Evolutionary conservation across 1,140 invertebrate genomes (phyloP).

Genomic region (Bombus polaris): DNA sequence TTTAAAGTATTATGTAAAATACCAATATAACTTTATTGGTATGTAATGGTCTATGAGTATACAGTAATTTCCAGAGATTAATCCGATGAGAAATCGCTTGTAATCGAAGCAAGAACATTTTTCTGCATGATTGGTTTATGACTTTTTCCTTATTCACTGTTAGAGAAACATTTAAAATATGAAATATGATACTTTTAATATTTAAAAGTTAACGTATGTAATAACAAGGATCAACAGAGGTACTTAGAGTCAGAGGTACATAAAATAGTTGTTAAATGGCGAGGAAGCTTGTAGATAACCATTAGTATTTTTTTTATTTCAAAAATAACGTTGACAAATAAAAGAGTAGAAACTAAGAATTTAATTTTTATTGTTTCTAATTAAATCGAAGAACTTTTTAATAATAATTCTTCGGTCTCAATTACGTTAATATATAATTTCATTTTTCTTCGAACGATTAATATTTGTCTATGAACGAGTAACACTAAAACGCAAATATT

Average conservation of each 20-base stretch:
- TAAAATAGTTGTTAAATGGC: neutral
- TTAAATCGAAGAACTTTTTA: neutral
- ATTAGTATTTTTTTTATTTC: neutral
- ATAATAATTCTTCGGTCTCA: neutral
- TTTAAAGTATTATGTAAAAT: constrained; percentile 42
- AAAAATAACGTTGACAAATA: neutral
- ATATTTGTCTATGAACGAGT: neutral
- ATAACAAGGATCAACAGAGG: too few relatives aligned
- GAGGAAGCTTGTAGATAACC: neutral
- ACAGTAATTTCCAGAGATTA: neutral
- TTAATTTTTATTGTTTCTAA: neutral
- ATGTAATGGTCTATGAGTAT: neutral
- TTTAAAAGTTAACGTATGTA: too few relatives aligned
- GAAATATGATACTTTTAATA: too few relatives aligned
- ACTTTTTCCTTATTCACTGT: too few relatives aligned
- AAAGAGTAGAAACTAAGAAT: neutral
- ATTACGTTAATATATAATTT: neutral
- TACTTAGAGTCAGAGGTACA: too few relatives aligned
- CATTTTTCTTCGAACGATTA: neutral
- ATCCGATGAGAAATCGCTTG: neutral
- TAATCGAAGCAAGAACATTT: neutral
- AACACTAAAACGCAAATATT: neutral
- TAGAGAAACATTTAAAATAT: too few relatives aligned
- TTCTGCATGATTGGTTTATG: neutral
- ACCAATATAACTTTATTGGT: constrained; percentile 9